Base-by-base conservation (phyloP, 2,113 vertebrate species). In the Chionis minor region DNA sequence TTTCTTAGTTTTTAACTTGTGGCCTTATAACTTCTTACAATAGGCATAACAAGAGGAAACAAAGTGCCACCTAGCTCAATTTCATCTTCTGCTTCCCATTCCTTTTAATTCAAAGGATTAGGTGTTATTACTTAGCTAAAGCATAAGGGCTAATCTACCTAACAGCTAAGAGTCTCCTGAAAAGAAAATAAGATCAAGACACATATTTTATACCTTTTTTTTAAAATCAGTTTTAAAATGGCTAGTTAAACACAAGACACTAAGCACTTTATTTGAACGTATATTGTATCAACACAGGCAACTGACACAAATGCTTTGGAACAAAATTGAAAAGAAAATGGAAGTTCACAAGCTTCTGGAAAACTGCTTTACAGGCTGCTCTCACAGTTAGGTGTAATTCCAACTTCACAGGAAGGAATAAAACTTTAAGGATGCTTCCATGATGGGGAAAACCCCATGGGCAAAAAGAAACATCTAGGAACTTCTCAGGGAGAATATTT, bases 81-180 rank as follows among this genome's bases (percentile, higher is more conserved):
- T 72, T 82, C 27, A 61, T n/a, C 14, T 77, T 67, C 45, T 40
- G 12, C 24, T 70, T 28, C 28, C 51, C 28, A 26, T 49, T 92
- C 58, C 38, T 94, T 81, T 95, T 82, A 40, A 84, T 67, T 86
- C 67, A 96, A 92, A 59, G 42, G 32, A 88, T 87, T 92, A 49
- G 19, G 75, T 65, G 27, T 22, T 94, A 86, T 62, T 95, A 70
- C 90, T 91, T 84, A 97, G 92, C 38, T 96, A 78, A 87, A 30
- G 30, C 38, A 85, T 22, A 67, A 21, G 63, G 71, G 55, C 72
- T 88, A 92, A 95, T 83, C 81, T 81, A 95, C 81, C 45, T 11
- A 32, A 87, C 49, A 91, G 47, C 8, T 58, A 65, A 72, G 59
- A 90, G 91, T 86, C 47, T 86, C 55, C 85, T 80, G 20, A 56